These are phyloP conservation scores for Drosophila kohkoa DNA, from an alignment of 1,140 invertebrate genomes.

Conservation along the genomic window DNA sequence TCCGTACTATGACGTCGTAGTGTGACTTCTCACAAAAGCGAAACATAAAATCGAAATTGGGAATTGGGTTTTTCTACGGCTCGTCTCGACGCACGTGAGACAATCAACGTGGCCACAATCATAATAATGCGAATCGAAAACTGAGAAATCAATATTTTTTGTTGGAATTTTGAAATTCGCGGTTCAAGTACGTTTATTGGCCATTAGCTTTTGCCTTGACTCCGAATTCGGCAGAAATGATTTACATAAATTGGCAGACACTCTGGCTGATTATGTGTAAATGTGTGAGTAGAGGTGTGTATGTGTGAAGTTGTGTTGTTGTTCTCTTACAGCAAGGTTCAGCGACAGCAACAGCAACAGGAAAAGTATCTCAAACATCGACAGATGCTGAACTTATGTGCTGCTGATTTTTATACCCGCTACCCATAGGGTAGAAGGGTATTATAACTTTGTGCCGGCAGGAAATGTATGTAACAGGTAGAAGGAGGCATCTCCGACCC, in stretches of 20 bases:
- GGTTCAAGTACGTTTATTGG: slow-evolving; percentile 76
- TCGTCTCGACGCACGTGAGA: slow-evolving; percentile 57
- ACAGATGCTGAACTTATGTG: neutral
- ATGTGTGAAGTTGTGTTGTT: slow-evolving; percentile 2
- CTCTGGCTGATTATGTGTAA: neutral
- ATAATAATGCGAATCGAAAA: slow-evolving; percentile 5
- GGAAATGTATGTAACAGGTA: no score
- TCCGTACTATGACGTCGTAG: slow-evolving; percentile 58
- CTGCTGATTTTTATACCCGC: slow-evolving; percentile 15
- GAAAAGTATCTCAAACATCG: slow-evolving; percentile 31
- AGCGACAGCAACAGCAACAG: slow-evolving; percentile 46
- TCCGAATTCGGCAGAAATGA: slow-evolving; percentile 31
- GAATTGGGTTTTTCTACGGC: slow-evolving; percentile 40
- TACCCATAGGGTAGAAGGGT: no score
- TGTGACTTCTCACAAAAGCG: neutral
- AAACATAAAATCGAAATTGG: slow-evolving; percentile 13
- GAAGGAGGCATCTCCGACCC: no score
- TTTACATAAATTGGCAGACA: slow-evolving; percentile 51
- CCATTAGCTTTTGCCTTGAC: slow-evolving; percentile 52
- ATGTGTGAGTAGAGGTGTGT: neutral
- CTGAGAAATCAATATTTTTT: slow-evolving; percentile 22
- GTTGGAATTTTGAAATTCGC: slow-evolving; percentile 49
- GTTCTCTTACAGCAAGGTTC: slow-evolving; percentile 12
- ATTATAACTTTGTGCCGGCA: no score
- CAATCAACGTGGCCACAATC: slow-evolving; percentile 44